These are phyloP conservation scores for Heliconius congener DNA, from an alignment of 1,140 invertebrate genomes.

Conservation along the genomic window DNA sequence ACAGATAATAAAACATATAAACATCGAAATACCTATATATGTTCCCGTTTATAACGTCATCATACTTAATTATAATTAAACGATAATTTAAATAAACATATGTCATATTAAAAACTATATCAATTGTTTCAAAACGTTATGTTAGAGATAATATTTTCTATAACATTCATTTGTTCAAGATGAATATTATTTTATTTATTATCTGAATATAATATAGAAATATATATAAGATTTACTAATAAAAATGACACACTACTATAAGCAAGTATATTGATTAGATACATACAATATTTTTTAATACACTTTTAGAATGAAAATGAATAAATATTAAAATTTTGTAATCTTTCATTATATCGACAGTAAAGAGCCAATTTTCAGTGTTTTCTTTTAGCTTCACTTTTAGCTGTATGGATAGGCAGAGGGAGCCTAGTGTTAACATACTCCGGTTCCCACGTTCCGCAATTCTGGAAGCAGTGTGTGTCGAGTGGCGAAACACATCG, in stretches of 20 bases:
- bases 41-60: constrained; percentile 16
- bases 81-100: neutral
- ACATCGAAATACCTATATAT: neutral
- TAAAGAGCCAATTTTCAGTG: neutral
- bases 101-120: too few species aligned
- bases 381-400: too few species aligned
- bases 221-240: neutral
- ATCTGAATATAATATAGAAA: neutral
- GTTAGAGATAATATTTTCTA: neutral
- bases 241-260: neutral
- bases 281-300: neutral
- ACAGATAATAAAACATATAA: neutral
- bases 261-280: too few species aligned
- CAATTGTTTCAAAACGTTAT: neutral
- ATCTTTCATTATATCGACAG: neutral
- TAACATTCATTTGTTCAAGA: neutral
- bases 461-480: too few species aligned
- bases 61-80: constrained; percentile 9
- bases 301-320: neutral
- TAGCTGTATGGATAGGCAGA: too few species aligned
- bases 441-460: too few species aligned
- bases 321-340: neutral
- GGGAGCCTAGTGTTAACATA: too few species aligned
- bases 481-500: too few species aligned
- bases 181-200: neutral